These are phyloP conservation scores for Vollenhovia emeryi DNA, from an alignment of 1,140 invertebrate species.

Conservation along the genomic window DNA sequence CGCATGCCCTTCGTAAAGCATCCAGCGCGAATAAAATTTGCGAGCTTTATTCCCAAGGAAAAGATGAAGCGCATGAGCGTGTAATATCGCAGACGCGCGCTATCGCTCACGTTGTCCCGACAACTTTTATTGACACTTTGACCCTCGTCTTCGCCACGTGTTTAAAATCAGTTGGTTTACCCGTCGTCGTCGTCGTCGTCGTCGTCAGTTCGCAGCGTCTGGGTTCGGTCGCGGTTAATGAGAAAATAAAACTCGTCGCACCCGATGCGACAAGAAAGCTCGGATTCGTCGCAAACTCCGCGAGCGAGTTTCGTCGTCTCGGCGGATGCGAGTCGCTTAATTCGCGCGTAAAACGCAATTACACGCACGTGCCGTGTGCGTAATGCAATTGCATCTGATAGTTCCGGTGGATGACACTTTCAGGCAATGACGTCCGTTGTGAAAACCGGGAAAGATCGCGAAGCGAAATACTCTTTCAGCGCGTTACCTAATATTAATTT, in stretches of 20 bases:
- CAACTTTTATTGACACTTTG: conserved; percentile 63
- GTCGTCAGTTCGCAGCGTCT: background rate
- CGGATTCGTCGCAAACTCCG: conserved; percentile 8
- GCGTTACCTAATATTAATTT: background rate
- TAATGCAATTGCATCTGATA: conserved; percentile 28
- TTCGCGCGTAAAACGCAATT: conserved; percentile 43
- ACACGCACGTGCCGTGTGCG: conserved; percentile 10
- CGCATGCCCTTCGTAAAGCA: background rate
- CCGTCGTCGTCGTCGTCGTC: conserved; percentile 23
- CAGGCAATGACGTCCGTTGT: background rate
- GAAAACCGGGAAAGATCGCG: background rate
- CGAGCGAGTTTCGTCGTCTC: background rate
- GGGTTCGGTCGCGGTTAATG: background rate
- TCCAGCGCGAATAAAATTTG: conserved; percentile 29
- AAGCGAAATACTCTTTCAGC: background rate
- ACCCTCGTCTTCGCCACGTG: conserved; percentile 29
- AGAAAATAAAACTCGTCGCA: conserved; percentile 1
- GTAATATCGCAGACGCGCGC: conserved; percentile 26
- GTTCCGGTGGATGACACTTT: background rate
- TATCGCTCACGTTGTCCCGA: background rate
- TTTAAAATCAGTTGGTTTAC: conserved; percentile 35
- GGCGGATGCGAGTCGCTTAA: conserved; percentile 11
- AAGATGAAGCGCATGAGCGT: background rate
- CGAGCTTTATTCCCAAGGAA: background rate
- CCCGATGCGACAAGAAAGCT: background rate